Evolutionary conservation across 2,113 vertebrate genomes (phyloP), one percentile per base, ranked within the genome.

Genomic region (Oxyruncus cristatus): DNA sequence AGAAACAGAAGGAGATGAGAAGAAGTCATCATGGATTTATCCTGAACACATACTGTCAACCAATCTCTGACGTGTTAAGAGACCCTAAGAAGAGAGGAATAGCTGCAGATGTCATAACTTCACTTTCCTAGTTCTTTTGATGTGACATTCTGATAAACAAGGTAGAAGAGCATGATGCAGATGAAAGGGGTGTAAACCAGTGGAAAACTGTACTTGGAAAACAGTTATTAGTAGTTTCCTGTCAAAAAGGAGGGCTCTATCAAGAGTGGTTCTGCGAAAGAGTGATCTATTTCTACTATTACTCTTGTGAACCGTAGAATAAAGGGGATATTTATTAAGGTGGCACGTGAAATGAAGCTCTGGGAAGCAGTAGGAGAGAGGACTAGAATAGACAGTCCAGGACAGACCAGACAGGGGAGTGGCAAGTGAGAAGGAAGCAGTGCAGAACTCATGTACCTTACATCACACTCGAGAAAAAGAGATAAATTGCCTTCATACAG

Each of bases 141-240:
- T 95, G 89, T 92, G 91, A 89, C 56, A 75, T 84, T 77, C 79
- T 93, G 82, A 81, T 77, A 81, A 95, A 93, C 72, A 92, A 91
- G 39, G 8, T 58, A 67, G 86, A 71, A 89, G 85, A 93, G 47
- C 14, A 63, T 39, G 55, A 63, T 71, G 56, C 27, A 63, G 91
- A 93, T 92, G 50, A 94, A 96, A 93, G 42, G 22, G 35, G 52
- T 78, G 47, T 63, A 92, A 95, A 94, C 41, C 58, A 79, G 61
- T 23, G 55, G 62, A 72, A 72, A 90, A 78, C 22, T 65, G 49
- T 50, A 89, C 39, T 74, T 77, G 24, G 85, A 77, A 86, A 84
- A 56, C 33, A 32, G 21, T 74, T 92, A 53, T 66, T 77, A 74
- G 83, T 47, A 72, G 12, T 78, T 55, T 39, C 19, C 35, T 89